Percentiles rank a stretch among this genome's conserved stretches.
These are phyloP conservation scores for Cryptotis parvus DNA, from an alignment of 2,113 vertebrate genomes.

Conservation along the genomic window DNA sequence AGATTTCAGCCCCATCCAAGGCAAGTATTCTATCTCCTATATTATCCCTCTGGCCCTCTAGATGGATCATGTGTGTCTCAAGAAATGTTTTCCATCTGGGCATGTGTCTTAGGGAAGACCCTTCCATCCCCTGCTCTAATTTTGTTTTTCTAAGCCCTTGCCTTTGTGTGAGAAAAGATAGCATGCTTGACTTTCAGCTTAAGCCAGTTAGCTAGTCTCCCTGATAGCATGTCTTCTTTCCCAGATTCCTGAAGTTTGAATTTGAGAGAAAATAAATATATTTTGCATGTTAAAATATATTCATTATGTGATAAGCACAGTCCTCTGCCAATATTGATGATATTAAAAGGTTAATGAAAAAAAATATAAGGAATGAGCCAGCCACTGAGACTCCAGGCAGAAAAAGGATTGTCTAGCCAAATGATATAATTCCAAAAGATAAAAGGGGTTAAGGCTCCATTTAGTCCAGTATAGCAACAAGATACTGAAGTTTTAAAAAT, in stretches of 20 bases:
- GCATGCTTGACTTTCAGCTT: slow-evolving; percentile 38
- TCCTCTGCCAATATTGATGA: slow-evolving; percentile 79
- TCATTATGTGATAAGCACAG: slow-evolving; percentile 72
- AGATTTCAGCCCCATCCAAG: too few relatives aligned
- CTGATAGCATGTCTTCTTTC: slow-evolving; percentile 59
- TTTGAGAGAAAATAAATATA: slow-evolving; percentile 70
- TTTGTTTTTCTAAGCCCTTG: slow-evolving; percentile 47
- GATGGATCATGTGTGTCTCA: slow-evolving; percentile 3
- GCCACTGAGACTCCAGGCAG: slow-evolving; percentile 75
- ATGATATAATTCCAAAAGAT: slow-evolving; percentile 81
- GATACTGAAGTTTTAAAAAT: slow-evolving; percentile 67
- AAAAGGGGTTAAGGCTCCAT: slow-evolving; percentile 80
- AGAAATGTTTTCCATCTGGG: slow-evolving; percentile 59
- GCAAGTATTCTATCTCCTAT: too few relatives aligned
- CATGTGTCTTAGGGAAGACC: slow-evolving; percentile 57
- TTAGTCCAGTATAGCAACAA: slow-evolving; percentile 74
- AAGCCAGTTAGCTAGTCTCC: slow-evolving; percentile 75
- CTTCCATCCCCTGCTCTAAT: neutral
- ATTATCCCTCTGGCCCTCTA: too few relatives aligned
- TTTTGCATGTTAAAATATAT: slow-evolving; percentile 67
- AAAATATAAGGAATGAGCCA: slow-evolving; percentile 71
- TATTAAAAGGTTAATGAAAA: slow-evolving; percentile 75
- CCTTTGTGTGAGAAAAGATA: slow-evolving; percentile 31
- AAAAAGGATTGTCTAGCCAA: slow-evolving; percentile 78
- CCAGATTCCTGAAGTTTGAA: slow-evolving; percentile 70